A percentile compares a stretch with the other conserved stretches of the same genome.
Evolutionary conservation across 1,140 invertebrate species (phyloP).

Genomic region (Ruditapes philippinarum): DNA sequence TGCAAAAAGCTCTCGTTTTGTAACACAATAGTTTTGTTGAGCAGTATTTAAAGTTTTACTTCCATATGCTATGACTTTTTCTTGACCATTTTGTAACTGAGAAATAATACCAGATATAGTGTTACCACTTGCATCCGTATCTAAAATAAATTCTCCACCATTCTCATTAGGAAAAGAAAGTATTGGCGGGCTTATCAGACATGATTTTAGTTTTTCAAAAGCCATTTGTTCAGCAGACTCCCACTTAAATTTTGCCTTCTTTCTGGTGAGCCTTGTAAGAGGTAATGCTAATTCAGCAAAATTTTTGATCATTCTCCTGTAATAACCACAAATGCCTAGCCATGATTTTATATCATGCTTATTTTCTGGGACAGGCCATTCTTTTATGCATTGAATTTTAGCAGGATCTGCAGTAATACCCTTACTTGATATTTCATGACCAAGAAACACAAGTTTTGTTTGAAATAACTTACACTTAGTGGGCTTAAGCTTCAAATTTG

Average conservation of each 20-base stretch:
- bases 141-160: neutral
- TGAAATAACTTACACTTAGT: neutral
- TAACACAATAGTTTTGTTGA: neutral
- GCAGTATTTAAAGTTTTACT: neutral
- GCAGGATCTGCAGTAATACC: neutral
- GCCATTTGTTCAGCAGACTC: neutral
- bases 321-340: neutral
- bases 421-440: neutral
- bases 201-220: too few species aligned
- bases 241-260: constrained; percentile 29
- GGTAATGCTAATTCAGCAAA: neutral
- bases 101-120: neutral
- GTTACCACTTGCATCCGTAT: neutral
- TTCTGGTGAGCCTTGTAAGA: neutral
- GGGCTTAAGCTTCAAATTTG: neutral
- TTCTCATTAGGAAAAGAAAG: too few species aligned
- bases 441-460: neutral
- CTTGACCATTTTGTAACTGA: neutral
- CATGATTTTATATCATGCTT: neutral
- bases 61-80: constrained; percentile 1
- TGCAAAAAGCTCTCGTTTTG: neutral
- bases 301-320: neutral
- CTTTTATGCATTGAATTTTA: neutral
- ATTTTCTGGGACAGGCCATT: neutral
- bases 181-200: too few species aligned